phyloP scores from a whole-genome alignment of 37 sponge, comb jelly and placozoan genomes.

The Halisarca cf. caerulea region DNA sequence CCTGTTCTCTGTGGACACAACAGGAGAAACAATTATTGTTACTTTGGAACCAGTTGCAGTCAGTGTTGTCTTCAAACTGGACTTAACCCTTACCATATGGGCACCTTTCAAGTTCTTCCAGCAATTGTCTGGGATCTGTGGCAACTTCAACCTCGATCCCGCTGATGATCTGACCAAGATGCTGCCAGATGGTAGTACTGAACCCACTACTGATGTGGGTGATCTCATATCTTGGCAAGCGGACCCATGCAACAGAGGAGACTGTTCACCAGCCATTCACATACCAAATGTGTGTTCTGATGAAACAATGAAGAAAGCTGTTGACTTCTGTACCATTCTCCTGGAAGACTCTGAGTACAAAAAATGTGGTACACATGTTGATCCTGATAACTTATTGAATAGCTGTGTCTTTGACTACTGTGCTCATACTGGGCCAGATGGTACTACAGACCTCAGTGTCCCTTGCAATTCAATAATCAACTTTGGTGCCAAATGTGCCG shows the following conservation, averaged over 20 bases:
- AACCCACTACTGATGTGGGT: not conserved
- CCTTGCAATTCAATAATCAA: no score
- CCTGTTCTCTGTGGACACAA: not conserved
- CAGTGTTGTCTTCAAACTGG: not conserved
- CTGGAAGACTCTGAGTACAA: not conserved
- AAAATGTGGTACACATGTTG: not conserved
- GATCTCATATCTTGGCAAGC: not conserved
- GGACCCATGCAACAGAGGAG: not conserved
- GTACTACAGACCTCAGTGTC: no score
- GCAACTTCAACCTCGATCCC: not conserved
- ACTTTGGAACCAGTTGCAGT: not conserved
- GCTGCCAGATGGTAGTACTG: not conserved
- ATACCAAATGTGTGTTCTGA: not conserved
- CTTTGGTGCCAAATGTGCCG: no score
- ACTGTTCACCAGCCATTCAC: not conserved
- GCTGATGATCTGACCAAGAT: not conserved
- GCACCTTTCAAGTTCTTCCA: not conserved
- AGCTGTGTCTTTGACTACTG: not conserved
- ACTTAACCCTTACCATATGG: not conserved
- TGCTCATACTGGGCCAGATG: no score
- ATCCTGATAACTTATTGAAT: not conserved
- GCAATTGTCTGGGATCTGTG: not conserved
- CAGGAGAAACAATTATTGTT: not conserved
- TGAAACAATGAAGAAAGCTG: not conserved
- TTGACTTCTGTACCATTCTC: not conserved